Evolutionary conservation across 92 coral and sea anemone species (phyloP), one percentile per base, ranked within the genome.

Genomic region (Zoanthus gigantus): DNA sequence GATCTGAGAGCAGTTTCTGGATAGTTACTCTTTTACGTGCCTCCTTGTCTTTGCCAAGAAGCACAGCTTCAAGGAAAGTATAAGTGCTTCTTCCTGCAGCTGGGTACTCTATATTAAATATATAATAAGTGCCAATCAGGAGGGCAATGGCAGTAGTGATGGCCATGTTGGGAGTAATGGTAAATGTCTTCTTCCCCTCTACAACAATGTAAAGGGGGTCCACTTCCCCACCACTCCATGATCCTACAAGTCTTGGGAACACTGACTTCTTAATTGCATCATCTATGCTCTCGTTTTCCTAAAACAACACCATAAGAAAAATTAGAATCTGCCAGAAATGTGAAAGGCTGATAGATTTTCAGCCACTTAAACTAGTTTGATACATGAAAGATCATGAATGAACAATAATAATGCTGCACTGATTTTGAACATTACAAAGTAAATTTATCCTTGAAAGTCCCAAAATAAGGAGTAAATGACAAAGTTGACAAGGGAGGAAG

Each of bases 211-310:
- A 88, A 42, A 88, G 85, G 52, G 91, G 91, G 71, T 52, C 45
- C 34, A 68, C 56, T 15, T 67, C 66, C 18, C 88, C 76, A 66
- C 37, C 13, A 15, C 74, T 42, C 42, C 91, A 69, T 16, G 79
- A 78, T 17, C 92, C 84, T 17, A 84, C 89, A 8, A 89, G 46
- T 44, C 23, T n/a, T 29, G 89, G 89, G 30, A 71, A 58, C 10
- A 83, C 76, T 50, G 92, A 48, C 78, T 72, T 72, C 47, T 74
- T 32, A 28, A 89, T 83, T 9, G 74, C 84, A n/a, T 72, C 65
- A 65, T 89, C 92, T 71, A 89, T 84, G 15, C 58, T 65, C 48
- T 89, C 92, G 61, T 73, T 61, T n/a, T 72, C 92, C 89, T 83
- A 57, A 30, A 58, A 68, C 66, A 58, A 58, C n/a, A 58, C 66